Conservation (phyloP, 2,113 vertebrate genomes). For the Chaetodon trifascialis region DNA sequence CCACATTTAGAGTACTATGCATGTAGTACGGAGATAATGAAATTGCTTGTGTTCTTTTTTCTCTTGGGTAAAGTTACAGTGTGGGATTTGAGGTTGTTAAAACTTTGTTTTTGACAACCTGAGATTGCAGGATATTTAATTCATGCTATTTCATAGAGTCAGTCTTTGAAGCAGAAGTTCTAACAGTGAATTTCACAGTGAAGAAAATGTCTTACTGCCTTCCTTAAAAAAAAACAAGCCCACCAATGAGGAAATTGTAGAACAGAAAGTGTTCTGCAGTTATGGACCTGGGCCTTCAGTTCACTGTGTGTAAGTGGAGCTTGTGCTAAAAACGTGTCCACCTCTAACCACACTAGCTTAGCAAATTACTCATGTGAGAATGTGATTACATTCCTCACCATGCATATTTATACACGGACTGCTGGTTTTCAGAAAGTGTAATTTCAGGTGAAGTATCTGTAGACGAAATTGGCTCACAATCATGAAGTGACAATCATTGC, state of each 20-base stretch:
- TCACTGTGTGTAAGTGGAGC: not conserved
- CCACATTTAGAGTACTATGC: not conserved
- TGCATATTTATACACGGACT: not conserved
- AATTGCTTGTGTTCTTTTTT: not conserved
- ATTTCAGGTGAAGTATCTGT: not conserved
- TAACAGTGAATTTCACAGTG: not conserved
- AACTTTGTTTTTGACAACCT: not conserved
- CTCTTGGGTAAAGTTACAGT: not conserved
- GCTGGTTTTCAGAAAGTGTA: not conserved
- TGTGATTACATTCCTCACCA: not conserved
- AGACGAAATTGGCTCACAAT: not conserved
- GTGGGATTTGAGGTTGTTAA: not conserved
- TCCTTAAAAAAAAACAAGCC: not conserved
- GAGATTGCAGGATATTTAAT: not conserved
- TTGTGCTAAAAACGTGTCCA: not conserved
- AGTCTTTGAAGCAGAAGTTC: not conserved
- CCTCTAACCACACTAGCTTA: not conserved
- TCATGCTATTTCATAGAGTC: not conserved
- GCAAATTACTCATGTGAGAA: not conserved
- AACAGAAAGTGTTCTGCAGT: not conserved
- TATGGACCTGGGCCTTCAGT: not conserved
- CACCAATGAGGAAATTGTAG: not conserved
- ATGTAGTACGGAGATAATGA: not conserved
- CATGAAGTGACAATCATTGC: not conserved
- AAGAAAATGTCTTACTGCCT: not conserved